These are phyloP conservation scores for Anguilla japonica DNA, from an alignment of 2,113 vertebrate species.

Conservation along the genomic window DNA sequence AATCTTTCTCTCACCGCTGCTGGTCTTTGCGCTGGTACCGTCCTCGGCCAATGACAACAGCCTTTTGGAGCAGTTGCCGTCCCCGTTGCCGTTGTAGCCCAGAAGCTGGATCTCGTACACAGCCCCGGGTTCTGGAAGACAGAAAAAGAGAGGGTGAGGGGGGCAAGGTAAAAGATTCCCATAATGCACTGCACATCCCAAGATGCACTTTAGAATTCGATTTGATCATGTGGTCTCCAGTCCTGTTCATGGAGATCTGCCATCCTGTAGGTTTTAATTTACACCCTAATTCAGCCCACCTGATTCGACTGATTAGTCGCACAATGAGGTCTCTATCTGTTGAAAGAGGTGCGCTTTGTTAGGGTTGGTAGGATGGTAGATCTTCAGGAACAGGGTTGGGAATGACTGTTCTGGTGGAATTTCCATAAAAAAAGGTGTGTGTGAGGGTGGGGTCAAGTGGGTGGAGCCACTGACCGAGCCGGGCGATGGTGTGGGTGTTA, in stretches of 20 bases:
- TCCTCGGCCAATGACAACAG: constrained; percentile 67
- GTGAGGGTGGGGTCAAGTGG: no score
- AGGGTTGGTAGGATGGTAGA: no score
- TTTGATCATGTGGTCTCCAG: no score
- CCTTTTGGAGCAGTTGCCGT: constrained; percentile 69
- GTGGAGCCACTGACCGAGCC: constrained; percentile 59
- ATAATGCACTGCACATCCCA: background rate
- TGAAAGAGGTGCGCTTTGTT: no score
- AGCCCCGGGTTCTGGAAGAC: constrained; percentile 51
- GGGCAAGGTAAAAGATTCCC: background rate
- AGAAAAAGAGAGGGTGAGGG: background rate
- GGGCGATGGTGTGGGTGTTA: constrained; percentile 60
- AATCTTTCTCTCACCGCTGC: constrained; percentile 34
- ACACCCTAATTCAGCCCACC: no score
- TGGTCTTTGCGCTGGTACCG: constrained; percentile 50
- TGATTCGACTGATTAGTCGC: no score
- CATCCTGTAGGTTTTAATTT: no score
- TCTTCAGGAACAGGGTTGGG: no score
- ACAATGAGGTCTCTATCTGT: no score
- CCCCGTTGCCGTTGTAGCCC: constrained; percentile 68
- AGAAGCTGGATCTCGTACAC: constrained; percentile 75
- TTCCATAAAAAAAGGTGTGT: background rate
- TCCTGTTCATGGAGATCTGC: no score
- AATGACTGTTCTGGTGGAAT: no score
- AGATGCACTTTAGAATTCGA: background rate